Conservation (phyloP, 2,888 invertebrate species). For the Metalampra italica region DNA sequence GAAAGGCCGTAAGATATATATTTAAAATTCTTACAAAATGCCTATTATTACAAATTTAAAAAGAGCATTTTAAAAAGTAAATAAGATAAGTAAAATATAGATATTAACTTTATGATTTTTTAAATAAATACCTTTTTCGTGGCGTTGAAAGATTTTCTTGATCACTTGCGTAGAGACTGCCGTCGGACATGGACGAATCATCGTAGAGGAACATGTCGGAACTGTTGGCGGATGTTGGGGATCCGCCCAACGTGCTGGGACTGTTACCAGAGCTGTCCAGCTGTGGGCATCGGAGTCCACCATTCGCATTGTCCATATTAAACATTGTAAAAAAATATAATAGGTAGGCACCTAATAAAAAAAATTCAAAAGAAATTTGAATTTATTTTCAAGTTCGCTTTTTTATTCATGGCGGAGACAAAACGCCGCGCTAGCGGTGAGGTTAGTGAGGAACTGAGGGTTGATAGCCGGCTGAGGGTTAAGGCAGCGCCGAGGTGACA, state of each 20-base stretch:
- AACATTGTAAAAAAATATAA: constrained; percentile 19
- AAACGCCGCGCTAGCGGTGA: neutral
- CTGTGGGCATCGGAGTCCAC: constrained; percentile 28
- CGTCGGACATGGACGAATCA: constrained; percentile 78
- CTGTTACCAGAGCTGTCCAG: constrained; percentile 30
- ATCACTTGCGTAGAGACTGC: constrained; percentile 87
- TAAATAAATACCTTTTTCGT: constrained; percentile 77
- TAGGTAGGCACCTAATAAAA: neutral
- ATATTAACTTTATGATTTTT: too few relatives aligned
- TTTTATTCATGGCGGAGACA: too few relatives aligned
- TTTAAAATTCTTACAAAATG: too few relatives aligned
- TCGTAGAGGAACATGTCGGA: constrained; percentile 86
- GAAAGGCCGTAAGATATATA: too few relatives aligned
- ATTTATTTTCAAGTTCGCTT: neutral
- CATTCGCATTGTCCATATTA: constrained; percentile 44
- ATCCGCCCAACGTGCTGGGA: constrained; percentile 34
- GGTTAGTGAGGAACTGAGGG: constrained; percentile 1
- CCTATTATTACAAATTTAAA: too few relatives aligned
- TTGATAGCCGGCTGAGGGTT: neutral
- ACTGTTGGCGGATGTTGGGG: constrained; percentile 73
- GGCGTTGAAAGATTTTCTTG: constrained; percentile 86
- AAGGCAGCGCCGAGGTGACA: neutral
- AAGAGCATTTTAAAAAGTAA: too few relatives aligned
- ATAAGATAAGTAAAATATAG: too few relatives aligned
- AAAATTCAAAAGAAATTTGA: too few relatives aligned